Evolutionary conservation across 2,113 vertebrate species (phyloP).

Genomic region (Clinocottus analis): DNA sequence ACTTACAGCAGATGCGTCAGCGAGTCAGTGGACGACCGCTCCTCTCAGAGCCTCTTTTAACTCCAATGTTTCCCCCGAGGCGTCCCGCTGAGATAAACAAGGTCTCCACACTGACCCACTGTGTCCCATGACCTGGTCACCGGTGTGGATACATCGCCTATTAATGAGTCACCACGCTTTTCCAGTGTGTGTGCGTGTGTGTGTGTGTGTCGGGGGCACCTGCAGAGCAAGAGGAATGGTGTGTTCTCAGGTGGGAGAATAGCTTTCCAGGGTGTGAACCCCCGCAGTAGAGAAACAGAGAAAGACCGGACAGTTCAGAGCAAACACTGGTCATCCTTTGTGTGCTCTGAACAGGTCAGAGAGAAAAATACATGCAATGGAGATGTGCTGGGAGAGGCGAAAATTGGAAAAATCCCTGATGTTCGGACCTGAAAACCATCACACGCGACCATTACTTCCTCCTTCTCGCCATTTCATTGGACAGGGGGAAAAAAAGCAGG

Average conservation of each 20-base stretch:
- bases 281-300: too few species aligned
- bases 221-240: not conserved
- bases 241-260: not conserved
- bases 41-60: not conserved
- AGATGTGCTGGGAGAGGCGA: too few species aligned
- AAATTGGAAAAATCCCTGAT: too few species aligned
- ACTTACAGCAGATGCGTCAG: constrained; percentile 23
- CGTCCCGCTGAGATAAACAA: not conserved
- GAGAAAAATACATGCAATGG: too few species aligned
- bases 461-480: too few species aligned
- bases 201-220: not conserved
- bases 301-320: too few species aligned
- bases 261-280: not conserved
- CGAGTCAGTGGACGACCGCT: not conserved
- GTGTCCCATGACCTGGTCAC: constrained; percentile 12
- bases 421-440: too few species aligned
- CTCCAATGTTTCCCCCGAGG: too few species aligned
- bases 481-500: too few species aligned
- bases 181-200: not conserved
- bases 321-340: too few species aligned
- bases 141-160: not conserved
- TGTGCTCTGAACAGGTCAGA: too few species aligned
- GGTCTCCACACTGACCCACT: not conserved
- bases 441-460: too few species aligned
- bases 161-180: constrained; percentile 1